Conservation (phyloP, 2,113 vertebrate species). For the Petrocephalus zakoni region DNA sequence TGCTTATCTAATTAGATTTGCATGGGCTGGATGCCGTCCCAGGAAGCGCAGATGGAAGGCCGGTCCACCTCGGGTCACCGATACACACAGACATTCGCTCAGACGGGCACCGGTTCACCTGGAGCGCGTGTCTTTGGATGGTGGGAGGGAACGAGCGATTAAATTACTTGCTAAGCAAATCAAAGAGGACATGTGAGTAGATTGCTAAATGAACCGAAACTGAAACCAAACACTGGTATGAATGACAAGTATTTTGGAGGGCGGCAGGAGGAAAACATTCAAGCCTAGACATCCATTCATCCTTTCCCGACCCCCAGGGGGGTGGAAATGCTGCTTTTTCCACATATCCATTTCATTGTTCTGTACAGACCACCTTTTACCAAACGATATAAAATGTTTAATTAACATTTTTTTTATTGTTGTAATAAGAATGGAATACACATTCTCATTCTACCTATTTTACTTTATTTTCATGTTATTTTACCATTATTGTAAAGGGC, state of each 20-base stretch:
- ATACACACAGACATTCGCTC: background rate
- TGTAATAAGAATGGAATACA: background rate
- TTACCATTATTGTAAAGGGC: background rate
- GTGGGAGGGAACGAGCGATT: background rate
- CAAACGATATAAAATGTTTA: background rate
- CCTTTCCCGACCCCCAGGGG: background rate
- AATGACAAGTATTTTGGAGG: background rate
- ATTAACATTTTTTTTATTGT: background rate
- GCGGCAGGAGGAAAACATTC: background rate
- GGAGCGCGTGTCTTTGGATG: background rate
- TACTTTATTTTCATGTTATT: background rate
- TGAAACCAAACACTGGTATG: background rate
- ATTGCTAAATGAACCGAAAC: background rate
- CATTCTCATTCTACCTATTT: background rate
- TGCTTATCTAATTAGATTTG: conserved; percentile 4
- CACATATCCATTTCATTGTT: background rate
- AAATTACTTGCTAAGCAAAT: background rate
- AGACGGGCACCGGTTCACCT: background rate
- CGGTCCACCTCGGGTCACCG: background rate
- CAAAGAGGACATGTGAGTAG: background rate
- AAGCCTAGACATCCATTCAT: background rate
- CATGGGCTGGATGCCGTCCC: background rate
- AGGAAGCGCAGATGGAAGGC: background rate
- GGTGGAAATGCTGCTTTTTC: background rate
- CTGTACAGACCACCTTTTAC: background rate